Base-by-base conservation (phyloP, 2,797 vertebrate species). In the Sebastes kiyomatsui region DNA sequence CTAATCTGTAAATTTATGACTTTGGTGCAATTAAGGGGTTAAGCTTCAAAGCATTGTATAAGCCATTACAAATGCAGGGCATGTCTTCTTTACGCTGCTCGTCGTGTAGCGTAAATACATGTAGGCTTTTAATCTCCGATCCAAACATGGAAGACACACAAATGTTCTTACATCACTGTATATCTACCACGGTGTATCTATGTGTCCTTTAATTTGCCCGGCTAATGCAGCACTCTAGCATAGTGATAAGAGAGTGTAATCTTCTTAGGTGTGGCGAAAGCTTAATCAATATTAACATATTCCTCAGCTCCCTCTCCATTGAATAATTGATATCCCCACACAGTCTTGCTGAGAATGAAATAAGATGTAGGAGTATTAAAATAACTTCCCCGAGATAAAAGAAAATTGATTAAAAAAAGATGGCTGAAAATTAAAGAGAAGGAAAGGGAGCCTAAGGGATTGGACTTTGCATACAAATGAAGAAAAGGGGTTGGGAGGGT, bases 251-350 rank as follows among this genome's bases (percentile, higher is more conserved):
- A 94, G 89, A 95, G 93, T 93, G 92, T 94, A 95, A 95, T 95
- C 94, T 93, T 94, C 92, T 94, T 93, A 93, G 94, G 94, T 94
- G 93, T 94, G 94, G 90, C 94, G 82, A 94, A 94, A 93, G 87
- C 93, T 94, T 95, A 95, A 96, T 95, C 94, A 95, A 95, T 95
- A 96, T 95, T 95, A 96, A 95, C 92, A 95, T 95, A 95, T 96
- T 96, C 95, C 93, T 94, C 91, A 88, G 92, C 91, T 90, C 92
- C 89, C 91, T 91, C 88, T 91, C 93, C 91, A 94, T 93, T 96
- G 95, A 96, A 96, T 96, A 95, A 96, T 96, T 96, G 94, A 96
- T 96, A 95, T 95, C 89, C 87, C 90, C 92, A 93, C 93, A 94
- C 93, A 94, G 91, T 94, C 94, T 94, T 89, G 88, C 95, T 94